Percentiles rank a stretch among this genome's conserved stretches.
Evolutionary conservation across 2,113 vertebrate species (phyloP).

Genomic region (Mormyrus iriodes): DNA sequence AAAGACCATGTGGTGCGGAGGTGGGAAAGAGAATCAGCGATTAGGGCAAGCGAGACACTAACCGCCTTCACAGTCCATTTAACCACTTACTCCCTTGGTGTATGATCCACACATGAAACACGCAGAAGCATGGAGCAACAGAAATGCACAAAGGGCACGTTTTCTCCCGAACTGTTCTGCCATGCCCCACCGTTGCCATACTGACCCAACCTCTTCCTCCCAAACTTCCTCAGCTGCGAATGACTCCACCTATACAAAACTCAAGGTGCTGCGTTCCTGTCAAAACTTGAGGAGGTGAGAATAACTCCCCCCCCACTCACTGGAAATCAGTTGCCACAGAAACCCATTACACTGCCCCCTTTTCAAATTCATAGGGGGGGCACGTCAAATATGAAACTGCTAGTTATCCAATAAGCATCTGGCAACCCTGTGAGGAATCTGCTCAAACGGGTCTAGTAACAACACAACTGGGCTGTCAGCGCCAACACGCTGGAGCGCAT

Average conservation of each 20-base stretch:
- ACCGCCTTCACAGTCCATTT: not conserved
- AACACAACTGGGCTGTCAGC: not conserved
- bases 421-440: not conserved
- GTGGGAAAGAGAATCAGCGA: not conserved
- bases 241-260: not conserved
- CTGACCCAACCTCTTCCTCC: not conserved
- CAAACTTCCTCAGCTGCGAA: not conserved
- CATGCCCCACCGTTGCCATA: not conserved
- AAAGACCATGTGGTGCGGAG: not conserved
- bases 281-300: not conserved
- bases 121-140: not conserved
- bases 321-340: not conserved
- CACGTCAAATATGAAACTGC: slow-evolving; percentile 23
- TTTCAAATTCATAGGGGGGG: slow-evolving; percentile 29
- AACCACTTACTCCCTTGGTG: not conserved
- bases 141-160: not conserved
- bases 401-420: slow-evolving; percentile 25
- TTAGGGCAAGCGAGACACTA: not conserved
- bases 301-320: not conserved
- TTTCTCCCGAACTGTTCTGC: not conserved
- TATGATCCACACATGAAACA: not conserved
- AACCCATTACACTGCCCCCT: slow-evolving; percentile 12
- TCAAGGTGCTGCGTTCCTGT: not conserved
- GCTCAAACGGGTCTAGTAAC: not conserved
- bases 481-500: not conserved